Base-by-base conservation (phyloP, 2,797 vertebrate genomes). In the Phalanger gymnotis region DNA sequence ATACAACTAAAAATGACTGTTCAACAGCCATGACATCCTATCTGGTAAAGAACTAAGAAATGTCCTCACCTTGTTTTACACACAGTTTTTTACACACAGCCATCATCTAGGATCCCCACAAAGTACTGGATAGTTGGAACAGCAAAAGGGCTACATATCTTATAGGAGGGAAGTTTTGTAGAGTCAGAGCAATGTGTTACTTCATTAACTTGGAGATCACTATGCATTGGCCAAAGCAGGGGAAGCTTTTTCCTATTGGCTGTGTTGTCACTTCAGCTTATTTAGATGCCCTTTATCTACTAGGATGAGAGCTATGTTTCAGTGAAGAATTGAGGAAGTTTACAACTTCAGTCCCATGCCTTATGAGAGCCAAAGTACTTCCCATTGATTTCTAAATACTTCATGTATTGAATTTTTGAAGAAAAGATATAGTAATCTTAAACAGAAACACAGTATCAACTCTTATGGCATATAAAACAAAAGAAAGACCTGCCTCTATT, bases 361-460 rank as follows among this genome's bases (percentile, higher is more conserved):
- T 51, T 6, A 19, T 31, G 31, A 93, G 4, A 94, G 3, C 61
- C 40, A 96, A 96, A 90, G 1, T 93, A 91, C 58, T 52, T 93
- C 13, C 53, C 54, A 91, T 53, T 11, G 57, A 92, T 57, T 94
- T 30, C 40, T 94, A 66, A 93, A 91, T 9, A 81, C 58, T 94
- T 52, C 94, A 87, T 52, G 91, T 58, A 25, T 92, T 91, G 28
- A 92, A 47, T 54, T 47, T 58, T 40, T 1, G 61, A 91, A 90
- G 92, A 93, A 34, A 93, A 94, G 13, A 55, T 55, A 92, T 4
- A 51, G 28, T 93, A 93, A 87, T 94, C 55, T 66, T 22, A 96
- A 54, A 51, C 53, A 92, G n/a, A 92, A 94, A 54, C 53, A 53
- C 31, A 95, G n/a, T 95, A 58, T 89, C 92, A 92, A 34, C 92